These are phyloP conservation scores for Scolanthus callimorphus DNA, from an alignment of 92 coral and sea anemone species.

Conservation along the genomic window DNA sequence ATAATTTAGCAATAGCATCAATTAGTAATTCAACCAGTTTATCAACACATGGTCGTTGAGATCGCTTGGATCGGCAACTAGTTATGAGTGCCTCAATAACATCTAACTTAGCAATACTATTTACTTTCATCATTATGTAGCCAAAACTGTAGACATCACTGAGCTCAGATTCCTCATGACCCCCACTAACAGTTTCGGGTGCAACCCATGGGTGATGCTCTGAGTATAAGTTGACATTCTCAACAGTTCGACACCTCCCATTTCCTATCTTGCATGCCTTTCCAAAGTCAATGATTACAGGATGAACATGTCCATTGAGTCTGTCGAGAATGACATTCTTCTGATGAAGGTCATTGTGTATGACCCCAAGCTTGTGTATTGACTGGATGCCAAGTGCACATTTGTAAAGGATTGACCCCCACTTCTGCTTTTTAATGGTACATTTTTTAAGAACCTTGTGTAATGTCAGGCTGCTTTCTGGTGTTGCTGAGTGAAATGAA, in stretches of 20 bases:
- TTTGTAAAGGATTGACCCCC: constrained; percentile 17
- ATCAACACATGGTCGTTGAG: too few species aligned
- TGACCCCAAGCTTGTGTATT: constrained; percentile 22
- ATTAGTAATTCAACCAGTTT: too few species aligned
- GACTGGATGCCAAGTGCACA: constrained; percentile 25
- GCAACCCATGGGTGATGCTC: too few species aligned
- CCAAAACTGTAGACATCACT: constrained; percentile 18
- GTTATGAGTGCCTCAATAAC: too few species aligned
- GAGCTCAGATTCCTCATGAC: constrained; percentile 1
- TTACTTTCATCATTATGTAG: too few species aligned
- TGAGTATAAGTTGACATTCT: constrained; percentile 2
- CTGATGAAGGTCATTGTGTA: constrained; percentile 36
- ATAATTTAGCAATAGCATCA: too few species aligned
- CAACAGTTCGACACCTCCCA: constrained; percentile 14
- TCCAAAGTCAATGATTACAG: constrained; percentile 27
- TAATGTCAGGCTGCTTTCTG: constrained; percentile 10
- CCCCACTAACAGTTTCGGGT: too few species aligned
- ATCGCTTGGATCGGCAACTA: too few species aligned
- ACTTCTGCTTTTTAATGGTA: constrained; percentile 11
- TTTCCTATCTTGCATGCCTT: constrained; percentile 4
- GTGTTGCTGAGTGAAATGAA: constrained; percentile 26
- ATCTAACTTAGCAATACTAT: too few species aligned
- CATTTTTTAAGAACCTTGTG: constrained; percentile 15
- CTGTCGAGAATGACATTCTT: constrained; percentile 32
- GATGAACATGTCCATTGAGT: constrained; percentile 33